These are phyloP conservation scores for Meleagris gallopavo DNA, from an alignment of 2,113 vertebrate genomes.

Conservation along the genomic window DNA sequence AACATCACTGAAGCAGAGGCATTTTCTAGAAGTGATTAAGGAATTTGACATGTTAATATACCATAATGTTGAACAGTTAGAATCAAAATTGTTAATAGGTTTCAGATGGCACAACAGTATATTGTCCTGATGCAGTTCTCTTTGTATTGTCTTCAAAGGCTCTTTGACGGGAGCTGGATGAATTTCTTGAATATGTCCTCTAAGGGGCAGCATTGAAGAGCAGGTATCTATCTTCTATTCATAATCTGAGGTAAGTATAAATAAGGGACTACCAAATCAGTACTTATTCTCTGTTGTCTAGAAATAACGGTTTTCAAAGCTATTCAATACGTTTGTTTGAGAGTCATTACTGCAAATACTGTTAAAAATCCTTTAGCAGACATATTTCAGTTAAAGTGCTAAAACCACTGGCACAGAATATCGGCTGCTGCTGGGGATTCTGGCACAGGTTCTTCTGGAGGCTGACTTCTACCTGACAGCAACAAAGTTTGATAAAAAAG, in stretches of 20 bases:
- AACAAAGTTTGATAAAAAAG: not conserved
- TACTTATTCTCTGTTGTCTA: not conserved
- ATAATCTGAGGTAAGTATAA: not conserved
- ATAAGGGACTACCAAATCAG: not conserved
- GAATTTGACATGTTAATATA: not conserved
- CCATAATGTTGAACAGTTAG: not conserved
- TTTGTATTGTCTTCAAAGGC: not conserved
- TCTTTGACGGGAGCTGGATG: not conserved
- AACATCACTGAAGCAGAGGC: not conserved
- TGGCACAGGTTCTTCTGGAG: not conserved
- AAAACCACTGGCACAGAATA: not conserved
- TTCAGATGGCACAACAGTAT: not conserved
- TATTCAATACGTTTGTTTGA: not conserved
- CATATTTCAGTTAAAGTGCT: not conserved
- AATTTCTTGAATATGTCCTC: slow-evolving; percentile 38
- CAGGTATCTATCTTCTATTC: not conserved
- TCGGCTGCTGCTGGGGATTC: not conserved
- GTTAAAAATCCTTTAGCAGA: not conserved
- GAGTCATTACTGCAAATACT: not conserved
- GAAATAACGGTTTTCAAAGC: not conserved
- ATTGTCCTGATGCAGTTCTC: not conserved
- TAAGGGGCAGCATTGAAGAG: slow-evolving; percentile 65
- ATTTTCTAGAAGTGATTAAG: not conserved
- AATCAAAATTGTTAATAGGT: not conserved
- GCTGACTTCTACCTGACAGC: not conserved